Base-by-base conservation (phyloP, 2,113 vertebrate genomes). In the Delphinapterus leucas region DNA sequence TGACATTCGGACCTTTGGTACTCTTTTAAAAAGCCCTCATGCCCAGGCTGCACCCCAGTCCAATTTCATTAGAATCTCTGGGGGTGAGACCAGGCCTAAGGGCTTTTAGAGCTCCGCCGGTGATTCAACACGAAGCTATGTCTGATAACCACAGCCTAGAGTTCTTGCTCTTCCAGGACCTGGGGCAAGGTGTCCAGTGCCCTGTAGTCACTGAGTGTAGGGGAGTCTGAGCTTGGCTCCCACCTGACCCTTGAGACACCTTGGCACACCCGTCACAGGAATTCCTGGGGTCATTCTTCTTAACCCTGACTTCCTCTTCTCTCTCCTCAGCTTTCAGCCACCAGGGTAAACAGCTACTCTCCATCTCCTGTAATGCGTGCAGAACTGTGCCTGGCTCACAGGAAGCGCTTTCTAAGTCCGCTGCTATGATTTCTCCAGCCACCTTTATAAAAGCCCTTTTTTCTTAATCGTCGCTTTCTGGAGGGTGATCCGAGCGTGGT, bases 121-220 rank as follows among this genome's bases (percentile, higher is more conserved):
- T 12, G 23, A 21, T 80, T 90, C 17, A 53, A n/a, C 12, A 25
- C 10, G 12, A 21, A 13, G 3, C 25, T 15, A 7, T 28, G 2
- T 44, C 49, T 26, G 26, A 21, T 18, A 81, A 47, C 31, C 23
- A 26, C 0, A 8, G 7, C 17, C 81, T 21, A 8, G 4, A 2
- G 38, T 12, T 26, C 13, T 6, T 7, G 76, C n/a, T 25, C 10
- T 44, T 8, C 7, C 26, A 23, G 41, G 65, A 18, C 25, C 7
- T n/a, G n/a, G 10, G 36, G 28, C 25, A 33, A 60, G 13, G 3
- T 10, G 65, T 21, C 33, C 8, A 0, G 26, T 26, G 58, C 38
- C 26, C 60, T 3, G 38, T 1, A 8, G 49, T 41, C 26, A 14
- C 11, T 13, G 44, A 82, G 49, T 2, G 0, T 1, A 1, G 7